These are phyloP conservation scores for Siderastrea radians DNA, from an alignment of 92 coral and sea anemone genomes.

Conservation along the genomic window DNA sequence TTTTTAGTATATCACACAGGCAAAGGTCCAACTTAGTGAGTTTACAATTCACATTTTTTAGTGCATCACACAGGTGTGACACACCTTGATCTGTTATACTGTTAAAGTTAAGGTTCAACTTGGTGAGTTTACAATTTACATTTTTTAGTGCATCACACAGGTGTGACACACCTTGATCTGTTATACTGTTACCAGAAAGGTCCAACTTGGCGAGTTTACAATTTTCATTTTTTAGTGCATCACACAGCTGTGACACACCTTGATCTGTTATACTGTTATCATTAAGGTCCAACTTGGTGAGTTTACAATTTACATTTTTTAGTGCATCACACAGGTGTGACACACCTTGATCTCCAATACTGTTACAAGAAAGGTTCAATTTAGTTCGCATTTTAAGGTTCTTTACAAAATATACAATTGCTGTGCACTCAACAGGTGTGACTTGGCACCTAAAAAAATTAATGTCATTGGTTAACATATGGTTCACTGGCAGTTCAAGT, in stretches of 20 bases:
- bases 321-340: constrained; percentile 3
- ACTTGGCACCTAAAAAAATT: background rate
- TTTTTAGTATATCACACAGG: constrained; percentile 1
- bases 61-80: background rate
- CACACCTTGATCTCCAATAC: constrained; percentile 12
- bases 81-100: background rate
- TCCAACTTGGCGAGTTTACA: background rate
- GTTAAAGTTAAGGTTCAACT: too few relatives aligned
- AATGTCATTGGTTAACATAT: constrained; percentile 3
- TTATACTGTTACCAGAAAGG: background rate
- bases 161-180: background rate
- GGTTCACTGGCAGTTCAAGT: background rate
- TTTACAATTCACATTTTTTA: constrained; percentile 6
- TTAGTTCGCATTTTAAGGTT: constrained; percentile 15
- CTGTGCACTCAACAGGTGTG: constrained; percentile 53
- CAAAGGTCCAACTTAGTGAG: background rate
- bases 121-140: too few relatives aligned
- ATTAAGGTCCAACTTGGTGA: background rate
- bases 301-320: background rate
- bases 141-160: too few relatives aligned
- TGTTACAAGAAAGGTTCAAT: constrained; percentile 1
- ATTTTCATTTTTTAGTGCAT: background rate
- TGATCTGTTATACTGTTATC: background rate
- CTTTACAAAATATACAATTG: constrained; percentile 33
- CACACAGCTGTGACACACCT: background rate